Evolutionary conservation across 1,140 invertebrate genomes (phyloP).

Genomic region (Drosophila takahashii): DNA sequence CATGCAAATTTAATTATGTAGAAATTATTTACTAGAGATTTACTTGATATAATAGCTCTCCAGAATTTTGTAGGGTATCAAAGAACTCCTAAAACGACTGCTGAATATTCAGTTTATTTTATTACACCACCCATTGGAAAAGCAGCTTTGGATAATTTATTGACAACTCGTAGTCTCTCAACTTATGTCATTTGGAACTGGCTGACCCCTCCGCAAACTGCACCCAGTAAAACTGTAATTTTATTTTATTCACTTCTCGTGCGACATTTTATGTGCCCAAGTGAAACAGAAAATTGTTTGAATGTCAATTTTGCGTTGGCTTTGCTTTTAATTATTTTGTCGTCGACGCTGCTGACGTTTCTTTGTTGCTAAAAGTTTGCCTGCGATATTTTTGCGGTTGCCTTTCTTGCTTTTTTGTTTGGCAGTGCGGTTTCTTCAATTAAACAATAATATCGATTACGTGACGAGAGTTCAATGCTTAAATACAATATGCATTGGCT

Average conservation of each 20-base stretch:
- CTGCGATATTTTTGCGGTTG: conserved; percentile 11
- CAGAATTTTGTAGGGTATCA: neutral
- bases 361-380: conserved; percentile 18
- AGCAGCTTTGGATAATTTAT: conserved; percentile 24
- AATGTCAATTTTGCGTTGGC: conserved; percentile 49
- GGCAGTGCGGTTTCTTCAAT: conserved; percentile 35
- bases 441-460: conserved; percentile 57
- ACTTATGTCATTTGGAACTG: conserved; percentile 21
- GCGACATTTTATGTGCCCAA: conserved; percentile 29
- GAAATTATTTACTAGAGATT: too few relatives aligned
- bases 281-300: conserved; percentile 55
- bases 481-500: conserved; percentile 10
- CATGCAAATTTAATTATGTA: too few relatives aligned
- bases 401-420: conserved; percentile 4
- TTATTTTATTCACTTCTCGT: conserved; percentile 27
- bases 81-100: neutral
- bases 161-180: conserved; percentile 4
- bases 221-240: conserved; percentile 8
- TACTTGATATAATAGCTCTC: fast-evolving
- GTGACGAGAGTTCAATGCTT: conserved; percentile 48
- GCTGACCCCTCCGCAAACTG: conserved; percentile 17
- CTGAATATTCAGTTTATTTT: neutral
- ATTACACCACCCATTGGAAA: conserved; percentile 16
- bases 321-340: conserved; percentile 43
- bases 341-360: conserved; percentile 23